Base-by-base conservation (phyloP, 2,888 invertebrate species). In the Eupithecia insigniata region DNA sequence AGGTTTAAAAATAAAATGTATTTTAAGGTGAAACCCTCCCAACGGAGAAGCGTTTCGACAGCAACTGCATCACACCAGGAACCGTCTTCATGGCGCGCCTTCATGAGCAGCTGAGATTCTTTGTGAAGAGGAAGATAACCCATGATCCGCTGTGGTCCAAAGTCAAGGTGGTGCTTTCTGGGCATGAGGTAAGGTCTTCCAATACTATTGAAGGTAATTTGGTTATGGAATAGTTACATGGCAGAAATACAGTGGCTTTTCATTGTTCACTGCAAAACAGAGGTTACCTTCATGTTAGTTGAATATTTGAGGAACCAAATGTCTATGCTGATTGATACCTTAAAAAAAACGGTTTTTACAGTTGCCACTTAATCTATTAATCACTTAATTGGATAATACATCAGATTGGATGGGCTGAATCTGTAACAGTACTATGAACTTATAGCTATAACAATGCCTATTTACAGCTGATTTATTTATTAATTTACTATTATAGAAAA, bases 1-100 rank as follows among this genome's bases (percentile, higher is more conserved):
- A n/a, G n/a, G n/a, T 43, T 18, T 18, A 43, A 18, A 16, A 18
- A 18, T 18, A 0, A 4, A 14, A 28, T 10, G 34, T 0, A 32
- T 30, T 72, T 71, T n/a, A 62, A 93, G 94, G 99, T 18, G 97
- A 98, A 88, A 90, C 89, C 0, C 90, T 99, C 65, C 98, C 98
- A 0, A 90, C 95, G 4, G 97, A 97, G 82, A 96, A 97, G 70
- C 95, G 98, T 73, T 99, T 99, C 88, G 99, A 99, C 91, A 99
- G 98, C 28, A 99, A 99, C 91, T 99, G 99, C 88, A 99, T 99
- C 78, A 99, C 99, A 0, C 99, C 99, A 0, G 99, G 99, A 78
- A 98, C 98, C 0, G 96, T 96, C 76, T 99, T 99, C 88, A 99
- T 99, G 99, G 96, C 96, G 0, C 96, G 96, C 12, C 92, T 99